Evolutionary conservation across 2,797 vertebrate genomes (phyloP).

Genomic region (Rallus crepitans): DNA sequence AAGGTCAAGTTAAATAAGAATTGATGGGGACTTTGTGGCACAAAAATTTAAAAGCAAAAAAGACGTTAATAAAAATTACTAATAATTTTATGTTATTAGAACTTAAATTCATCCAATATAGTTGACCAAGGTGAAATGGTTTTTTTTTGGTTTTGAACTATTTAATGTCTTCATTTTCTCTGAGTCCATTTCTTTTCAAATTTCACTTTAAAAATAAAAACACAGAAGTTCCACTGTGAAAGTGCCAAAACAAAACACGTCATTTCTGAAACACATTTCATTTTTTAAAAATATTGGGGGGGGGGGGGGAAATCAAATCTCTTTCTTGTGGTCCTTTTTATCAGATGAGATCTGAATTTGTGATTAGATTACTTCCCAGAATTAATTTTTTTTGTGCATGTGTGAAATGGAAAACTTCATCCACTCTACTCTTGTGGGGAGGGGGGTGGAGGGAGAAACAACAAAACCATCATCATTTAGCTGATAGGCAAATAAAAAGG

Average conservation of each 20-base stretch:
- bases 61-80: not conserved
- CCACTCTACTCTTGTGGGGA: rapidly evolving
- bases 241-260: not conserved
- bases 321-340: slow-evolving; percentile 39
- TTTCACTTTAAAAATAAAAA: too few species aligned
- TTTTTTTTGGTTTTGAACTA: not conserved
- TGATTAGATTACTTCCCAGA: slow-evolving; percentile 58
- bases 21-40: not conserved
- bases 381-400: not conserved
- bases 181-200: too few species aligned
- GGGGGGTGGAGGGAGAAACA: too few species aligned
- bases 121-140: not conserved
- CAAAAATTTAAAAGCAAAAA: not conserved
- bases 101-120: not conserved
- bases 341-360: slow-evolving; percentile 65
- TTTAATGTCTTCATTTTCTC: not conserved
- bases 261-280: not conserved
- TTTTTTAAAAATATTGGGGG: not conserved
- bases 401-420: slow-evolving; percentile 6
- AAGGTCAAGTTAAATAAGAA: not conserved
- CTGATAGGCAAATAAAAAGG: not conserved
- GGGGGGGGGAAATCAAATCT: not conserved
- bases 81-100: not conserved
- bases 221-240: not conserved
- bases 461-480: not conserved